Conservation (phyloP, 2,888 invertebrate genomes). For the Meteorus colon region DNA sequence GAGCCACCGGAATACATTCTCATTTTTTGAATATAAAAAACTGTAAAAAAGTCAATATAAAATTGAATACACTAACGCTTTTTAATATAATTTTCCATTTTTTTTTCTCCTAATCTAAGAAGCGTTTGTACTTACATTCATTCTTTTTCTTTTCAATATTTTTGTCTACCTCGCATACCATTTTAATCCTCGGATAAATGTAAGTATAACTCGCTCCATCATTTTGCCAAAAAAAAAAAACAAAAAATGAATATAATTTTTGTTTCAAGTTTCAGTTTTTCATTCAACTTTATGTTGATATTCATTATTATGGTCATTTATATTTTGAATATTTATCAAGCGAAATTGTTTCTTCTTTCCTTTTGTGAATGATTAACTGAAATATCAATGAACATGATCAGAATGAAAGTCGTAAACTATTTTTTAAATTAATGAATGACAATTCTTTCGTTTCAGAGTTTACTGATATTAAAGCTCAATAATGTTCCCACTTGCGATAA, state of each 20-base stretch:
- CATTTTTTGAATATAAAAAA: conserved; percentile 62
- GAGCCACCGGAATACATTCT: conserved; percentile 63
- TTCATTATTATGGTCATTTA: neutral
- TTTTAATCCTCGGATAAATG: conserved; percentile 52
- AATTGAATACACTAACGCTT: conserved; percentile 59
- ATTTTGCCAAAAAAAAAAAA: conserved; percentile 49
- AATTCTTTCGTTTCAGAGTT: conserved; percentile 11
- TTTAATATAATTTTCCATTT: conserved; percentile 36
- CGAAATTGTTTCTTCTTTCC: conserved; percentile 14
- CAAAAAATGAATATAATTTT: conserved; percentile 27
- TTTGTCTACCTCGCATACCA: conserved; percentile 7
- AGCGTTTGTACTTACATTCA: conserved; percentile 49
- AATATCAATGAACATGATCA: neutral
- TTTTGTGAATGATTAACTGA: neutral
- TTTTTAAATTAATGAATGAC: conserved; percentile 33
- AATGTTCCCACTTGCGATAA: conserved; percentile 27
- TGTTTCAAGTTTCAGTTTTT: conserved; percentile 7
- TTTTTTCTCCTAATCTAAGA: conserved; percentile 46
- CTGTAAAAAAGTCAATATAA: conserved; percentile 64
- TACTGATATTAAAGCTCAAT: conserved; percentile 40
- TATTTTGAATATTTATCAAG: conserved; percentile 13
- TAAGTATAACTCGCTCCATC: conserved; percentile 50
- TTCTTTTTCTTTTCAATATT: conserved; percentile 15
- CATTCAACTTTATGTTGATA: conserved; percentile 11
- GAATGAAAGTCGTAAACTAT: conserved; percentile 23